Evolutionary conservation across 30 jellyfish, hydroid and myxozoan genomes (phyloP).

Genomic region (Aurelia coerulea): DNA sequence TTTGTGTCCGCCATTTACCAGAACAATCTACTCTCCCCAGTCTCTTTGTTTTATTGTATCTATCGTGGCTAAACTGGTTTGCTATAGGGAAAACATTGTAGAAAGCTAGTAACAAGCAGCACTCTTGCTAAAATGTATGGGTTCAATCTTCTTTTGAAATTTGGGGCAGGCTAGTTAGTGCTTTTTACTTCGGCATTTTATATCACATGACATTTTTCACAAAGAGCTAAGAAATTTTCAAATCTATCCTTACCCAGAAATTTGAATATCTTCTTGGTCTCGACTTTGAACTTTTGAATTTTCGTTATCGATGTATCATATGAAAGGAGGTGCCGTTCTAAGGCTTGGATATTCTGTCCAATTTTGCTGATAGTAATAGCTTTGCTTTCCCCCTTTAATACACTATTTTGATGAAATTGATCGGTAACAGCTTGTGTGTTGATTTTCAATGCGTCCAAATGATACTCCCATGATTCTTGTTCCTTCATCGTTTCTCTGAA

Average conservation of each 20-base stretch:
- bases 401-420: not conserved
- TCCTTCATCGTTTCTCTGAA: conserved; percentile 24
- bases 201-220: too few species aligned
- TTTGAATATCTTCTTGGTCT: conserved; percentile 15
- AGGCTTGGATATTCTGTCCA: conserved; percentile 6
- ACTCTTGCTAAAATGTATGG: too few species aligned
- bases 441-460: conserved; percentile 4
- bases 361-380: conserved; percentile 6
- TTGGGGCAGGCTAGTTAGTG: too few species aligned
- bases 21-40: too few species aligned
- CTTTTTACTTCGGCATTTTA: too few species aligned
- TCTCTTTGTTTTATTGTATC: too few species aligned
- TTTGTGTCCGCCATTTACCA: too few species aligned
- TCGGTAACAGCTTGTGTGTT: not conserved
- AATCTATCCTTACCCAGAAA: conserved; percentile 18
- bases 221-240: too few species aligned
- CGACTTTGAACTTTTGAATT: conserved; percentile 35
- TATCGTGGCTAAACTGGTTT: too few species aligned
- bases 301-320: not conserved
- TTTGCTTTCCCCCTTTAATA: not conserved
- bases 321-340: not conserved
- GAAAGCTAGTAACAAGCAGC: too few species aligned
- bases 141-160: too few species aligned
- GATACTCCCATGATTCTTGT: not conserved
- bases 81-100: too few species aligned